Evolutionary conservation across 2,797 vertebrate genomes (phyloP), one percentile per base, ranked within the genome.

Genomic region (Rhinella marina): DNA sequence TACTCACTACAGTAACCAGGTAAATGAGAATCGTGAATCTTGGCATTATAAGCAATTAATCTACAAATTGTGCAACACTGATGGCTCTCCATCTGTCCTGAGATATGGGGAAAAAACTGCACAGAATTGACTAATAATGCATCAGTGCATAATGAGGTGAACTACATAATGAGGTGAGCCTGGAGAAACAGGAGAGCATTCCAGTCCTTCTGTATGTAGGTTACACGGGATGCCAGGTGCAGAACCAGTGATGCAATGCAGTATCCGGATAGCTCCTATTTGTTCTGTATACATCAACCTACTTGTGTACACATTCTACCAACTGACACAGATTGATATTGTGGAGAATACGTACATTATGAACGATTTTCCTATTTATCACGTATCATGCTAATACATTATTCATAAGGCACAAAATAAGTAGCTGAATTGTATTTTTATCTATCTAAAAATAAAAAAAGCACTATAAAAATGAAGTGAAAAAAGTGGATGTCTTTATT

Each of bases 11-110:
- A 82, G 70, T 84, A 88, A 79, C 75, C 76, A 84, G 82, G 75
- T 84, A 70, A 79, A 75, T 83, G 70, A 48, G 86, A 32, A 82
- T 83, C 56, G 23, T 25, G 57, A 81, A 62, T 80, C 54, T 57
- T 85, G 78, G 68, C 50, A 88, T 88, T 75, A 86, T 52, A 76
- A 88, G 78, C 70, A 86, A 85, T 88, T 85, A 88, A 81, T 88
- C 48, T 80, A 85, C 78, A 76, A 86, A 86, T 75, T 66, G 81
- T 66, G 21, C 76, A 72, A 78, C 64, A 79, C 16, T 77, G 25
- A 87, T 87, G 75, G 89, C 87, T 84, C 80, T 29, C 88, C 90
- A 87, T 90, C 90, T 93, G 91, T 91, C 84, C 29, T 79, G 12
- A 16, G 88, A 93, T 90, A 87, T 76, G 75, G 54, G 54, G 27